These are phyloP conservation scores for Notolabrus celidotus DNA, from an alignment of 2,797 vertebrate genomes.

Conservation along the genomic window DNA sequence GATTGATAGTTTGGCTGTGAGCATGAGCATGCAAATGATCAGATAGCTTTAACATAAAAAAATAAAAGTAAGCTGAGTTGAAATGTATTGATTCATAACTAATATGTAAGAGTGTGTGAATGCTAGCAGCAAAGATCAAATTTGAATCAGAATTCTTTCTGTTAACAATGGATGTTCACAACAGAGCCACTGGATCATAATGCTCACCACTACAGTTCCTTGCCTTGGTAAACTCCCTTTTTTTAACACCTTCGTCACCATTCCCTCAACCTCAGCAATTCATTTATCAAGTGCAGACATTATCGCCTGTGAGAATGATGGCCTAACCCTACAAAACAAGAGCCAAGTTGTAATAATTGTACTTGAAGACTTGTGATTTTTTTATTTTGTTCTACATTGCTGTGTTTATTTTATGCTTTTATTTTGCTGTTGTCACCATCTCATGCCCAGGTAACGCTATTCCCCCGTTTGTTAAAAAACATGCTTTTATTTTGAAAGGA, in stretches of 20 bases:
- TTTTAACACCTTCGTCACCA: background rate
- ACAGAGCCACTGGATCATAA: background rate
- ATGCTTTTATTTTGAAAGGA: no score
- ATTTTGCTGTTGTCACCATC: no score
- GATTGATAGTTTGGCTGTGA: no score
- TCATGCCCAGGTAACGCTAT: no score
- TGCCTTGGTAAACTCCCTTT: background rate
- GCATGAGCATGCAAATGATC: background rate
- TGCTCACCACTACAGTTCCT: background rate
- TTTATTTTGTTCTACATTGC: no score
- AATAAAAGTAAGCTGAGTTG: background rate
- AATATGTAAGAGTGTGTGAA: background rate
- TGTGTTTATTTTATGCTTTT: no score
- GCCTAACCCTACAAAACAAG: background rate
- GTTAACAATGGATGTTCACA: background rate
- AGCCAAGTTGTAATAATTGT: background rate
- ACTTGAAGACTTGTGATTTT: no score
- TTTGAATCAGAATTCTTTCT: background rate
- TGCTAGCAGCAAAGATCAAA: no score
- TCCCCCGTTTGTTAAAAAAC: no score
- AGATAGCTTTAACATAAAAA: constrained; percentile 2
- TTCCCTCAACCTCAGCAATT: background rate
- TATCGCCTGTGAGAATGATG: background rate
- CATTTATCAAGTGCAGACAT: background rate
- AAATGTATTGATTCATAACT: background rate